Base-by-base conservation (phyloP, 2,797 vertebrate genomes). In the Aselliscus stoliczkanus region DNA sequence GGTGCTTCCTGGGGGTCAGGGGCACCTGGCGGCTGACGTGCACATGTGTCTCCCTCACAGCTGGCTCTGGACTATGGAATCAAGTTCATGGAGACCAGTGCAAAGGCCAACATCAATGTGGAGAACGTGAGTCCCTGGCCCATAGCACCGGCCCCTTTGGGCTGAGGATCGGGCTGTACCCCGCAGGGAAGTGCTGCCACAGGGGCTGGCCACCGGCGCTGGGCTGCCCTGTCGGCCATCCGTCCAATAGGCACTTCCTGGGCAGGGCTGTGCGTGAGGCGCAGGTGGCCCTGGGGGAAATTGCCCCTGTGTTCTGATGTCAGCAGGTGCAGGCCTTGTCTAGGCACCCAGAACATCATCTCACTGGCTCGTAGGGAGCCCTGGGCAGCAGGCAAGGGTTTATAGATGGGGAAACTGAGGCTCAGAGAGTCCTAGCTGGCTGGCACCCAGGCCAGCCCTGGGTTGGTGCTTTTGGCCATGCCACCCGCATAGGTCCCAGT, bases 51-150 rank as follows among this genome's bases (percentile, higher is more conserved):
- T 88, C 42, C 98, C 89, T 85, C 97, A 76, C 96, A 99, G 99
- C 98, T 99, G 92, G 99, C 99, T 4, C 98, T 99, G 37, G 99
- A 99, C 97, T 99, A 99, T 42, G 99, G 99, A 52, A 99, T 99
- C 97, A 99, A 99, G 98, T 99, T 99, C 98, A 99, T 99, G 99
- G 99, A 99, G 98, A 99, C 99, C 52, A 99, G 99, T 29, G 99
- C 99, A 27, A 99, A 99, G 98, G 99, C 99, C 88, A 99, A 99
- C 97, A 99, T 99, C 97, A 99, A 99, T 17, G 99, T 99, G 98
- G 99, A 99, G 98, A 99, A 99, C 0, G 99, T 99, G 98, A 99
- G 99, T 98, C 97, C 56, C 1, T 0, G 4, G 0, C 5, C 77
- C 52, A 1, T 6, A 0, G 85, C 58, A 31, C 37, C 0, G 1